Percentiles rank a stretch among this genome's conserved stretches.
Conservation (phyloP, 2,113 vertebrate species). For the Apteryx mantelli region DNA sequence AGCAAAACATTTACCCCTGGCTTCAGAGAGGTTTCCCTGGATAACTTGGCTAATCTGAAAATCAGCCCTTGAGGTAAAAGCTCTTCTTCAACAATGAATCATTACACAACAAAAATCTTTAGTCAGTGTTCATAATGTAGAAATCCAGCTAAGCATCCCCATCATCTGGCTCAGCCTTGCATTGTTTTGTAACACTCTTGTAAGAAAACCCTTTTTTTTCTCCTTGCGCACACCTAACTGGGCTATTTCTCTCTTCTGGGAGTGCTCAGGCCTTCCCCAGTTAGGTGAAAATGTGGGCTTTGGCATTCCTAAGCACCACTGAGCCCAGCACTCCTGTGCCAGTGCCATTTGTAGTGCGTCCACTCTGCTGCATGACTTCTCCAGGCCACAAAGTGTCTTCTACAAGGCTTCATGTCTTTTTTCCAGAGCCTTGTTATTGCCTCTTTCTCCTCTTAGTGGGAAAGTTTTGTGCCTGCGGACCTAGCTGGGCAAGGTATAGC, state of each 20-base stretch:
- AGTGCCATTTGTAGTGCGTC: background rate
- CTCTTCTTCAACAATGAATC: background rate
- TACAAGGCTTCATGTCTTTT: background rate
- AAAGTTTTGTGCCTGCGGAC: background rate
- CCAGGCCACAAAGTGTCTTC: rapidly evolving
- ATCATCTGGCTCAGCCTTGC: background rate
- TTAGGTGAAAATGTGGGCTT: background rate
- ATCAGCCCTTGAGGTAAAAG: background rate
- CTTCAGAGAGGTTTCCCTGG: background rate
- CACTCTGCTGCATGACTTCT: background rate
- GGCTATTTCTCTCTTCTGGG: background rate
- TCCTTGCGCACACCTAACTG: background rate
- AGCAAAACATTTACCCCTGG: background rate
- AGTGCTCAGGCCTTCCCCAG: background rate
- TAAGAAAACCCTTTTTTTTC: background rate
- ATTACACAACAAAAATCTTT: background rate
- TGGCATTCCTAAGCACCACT: background rate
- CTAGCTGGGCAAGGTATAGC: background rate
- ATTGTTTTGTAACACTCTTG: background rate
- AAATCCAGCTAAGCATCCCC: background rate
- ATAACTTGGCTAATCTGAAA: background rate
- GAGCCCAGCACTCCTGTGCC: background rate
- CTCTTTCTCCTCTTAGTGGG: background rate
- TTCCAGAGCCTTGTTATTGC: background rate
- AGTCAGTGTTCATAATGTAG: background rate